These are phyloP conservation scores for Pocillopora meandrina DNA, from an alignment of 92 coral and sea anemone species.

Conservation along the genomic window DNA sequence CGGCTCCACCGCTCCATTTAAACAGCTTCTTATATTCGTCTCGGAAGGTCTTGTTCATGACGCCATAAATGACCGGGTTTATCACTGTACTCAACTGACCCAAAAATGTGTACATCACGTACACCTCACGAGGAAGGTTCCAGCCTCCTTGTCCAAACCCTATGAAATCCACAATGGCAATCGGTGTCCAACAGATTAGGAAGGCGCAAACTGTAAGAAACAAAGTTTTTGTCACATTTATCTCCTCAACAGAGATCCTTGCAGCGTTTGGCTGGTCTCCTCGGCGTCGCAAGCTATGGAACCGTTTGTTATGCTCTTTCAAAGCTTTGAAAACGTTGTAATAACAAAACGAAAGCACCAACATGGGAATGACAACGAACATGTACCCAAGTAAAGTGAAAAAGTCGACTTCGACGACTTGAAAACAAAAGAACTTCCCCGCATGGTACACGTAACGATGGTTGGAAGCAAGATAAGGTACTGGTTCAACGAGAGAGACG, in stretches of 20 bases:
- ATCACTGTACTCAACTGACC: constrained; percentile 76
- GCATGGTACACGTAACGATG: constrained; percentile 80
- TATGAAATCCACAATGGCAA: constrained; percentile 70
- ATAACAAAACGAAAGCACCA: constrained; percentile 65
- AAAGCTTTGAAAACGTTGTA: constrained; percentile 64
- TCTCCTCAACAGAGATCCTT: constrained; percentile 63
- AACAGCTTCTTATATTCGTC: constrained; percentile 62
- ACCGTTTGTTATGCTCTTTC: constrained; percentile 55
- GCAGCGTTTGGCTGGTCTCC: constrained; percentile 12
- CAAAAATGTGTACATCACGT: constrained; percentile 79
- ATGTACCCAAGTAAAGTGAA: constrained; percentile 71
- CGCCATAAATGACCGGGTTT: constrained; percentile 77
- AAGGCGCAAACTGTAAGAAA: constrained; percentile 74
- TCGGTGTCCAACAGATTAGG: constrained; percentile 73
- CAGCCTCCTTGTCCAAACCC: constrained; percentile 71
- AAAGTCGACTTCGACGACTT: constrained; percentile 71
- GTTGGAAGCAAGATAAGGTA: constrained; percentile 73
- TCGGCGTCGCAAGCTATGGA: constrained; percentile 37
- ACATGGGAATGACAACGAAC: constrained; percentile 64
- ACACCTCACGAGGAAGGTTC: constrained; percentile 74
- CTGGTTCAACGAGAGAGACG: constrained; percentile 65
- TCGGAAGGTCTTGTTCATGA: constrained; percentile 80
- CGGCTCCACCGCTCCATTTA: constrained; percentile 28
- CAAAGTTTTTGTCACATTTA: constrained; percentile 68
- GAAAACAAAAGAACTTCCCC: constrained; percentile 87